Evolutionary conservation across 1,140 invertebrate genomes (phyloP), one percentile per base, ranked within the genome.

Genomic region (Andricus grossulariae): DNA sequence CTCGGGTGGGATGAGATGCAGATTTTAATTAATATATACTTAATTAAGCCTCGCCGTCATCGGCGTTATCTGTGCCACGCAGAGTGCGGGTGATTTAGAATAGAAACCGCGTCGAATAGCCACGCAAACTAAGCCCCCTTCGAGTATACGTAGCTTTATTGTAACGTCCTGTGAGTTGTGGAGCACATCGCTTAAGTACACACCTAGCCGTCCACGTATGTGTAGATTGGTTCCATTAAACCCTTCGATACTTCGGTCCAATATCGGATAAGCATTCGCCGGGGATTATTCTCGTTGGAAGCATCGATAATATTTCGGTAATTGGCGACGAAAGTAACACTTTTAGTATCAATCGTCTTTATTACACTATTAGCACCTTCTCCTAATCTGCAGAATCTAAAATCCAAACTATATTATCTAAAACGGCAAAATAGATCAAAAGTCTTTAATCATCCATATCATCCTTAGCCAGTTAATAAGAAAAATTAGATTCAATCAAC

Each of bases 1-100:
- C 7, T 11, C 19, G 12, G 25, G 5, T 45, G 25, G 60, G 25
- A 32, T 66, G 60, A 66, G 60, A 66, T 39, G 60, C 60, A 32
- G 21, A 66, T 66, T 66, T 66, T 66, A 66, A 66, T 66, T 66
- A 66, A 66, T 66, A 66, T 66, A 66, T 66, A 66, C 60, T 66
- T 66, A 66, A 66, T 66, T 66, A 66, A 66, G 60, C 60, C 60
- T 66, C 60, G 25, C 32, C 60, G 60, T 66, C 60, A 32, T 66
- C 60, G 32, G 60, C 60, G 60, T 66, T 66, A 66, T 66, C 60
- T 66, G 60, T 66, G 32, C 60, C 60, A 66, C 60, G 60, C 60
- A 66, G 60, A 66, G 60, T 66, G 25, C 60, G 25, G 60, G 25
- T 66, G 60, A 66, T 66, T 66, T 66, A 66, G 60, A 66, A 66